Percentiles rank a stretch among this genome's conserved stretches.
Conservation (phyloP, 2,888 invertebrate species). For the Therioaphis trifolii region DNA sequence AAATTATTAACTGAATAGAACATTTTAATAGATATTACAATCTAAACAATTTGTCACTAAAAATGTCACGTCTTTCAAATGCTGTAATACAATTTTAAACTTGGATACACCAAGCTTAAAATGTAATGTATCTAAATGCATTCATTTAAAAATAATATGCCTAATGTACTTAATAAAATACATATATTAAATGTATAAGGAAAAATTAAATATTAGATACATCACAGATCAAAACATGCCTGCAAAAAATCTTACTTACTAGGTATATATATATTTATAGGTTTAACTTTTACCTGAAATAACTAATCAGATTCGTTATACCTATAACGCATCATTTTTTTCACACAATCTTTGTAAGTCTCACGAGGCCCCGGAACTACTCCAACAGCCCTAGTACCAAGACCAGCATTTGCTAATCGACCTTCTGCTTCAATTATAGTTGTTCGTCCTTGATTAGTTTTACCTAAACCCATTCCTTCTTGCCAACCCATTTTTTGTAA, state of each 20-base stretch:
- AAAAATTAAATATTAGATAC: not conserved
- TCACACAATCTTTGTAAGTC: slow-evolving; percentile 89
- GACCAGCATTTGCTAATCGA: slow-evolving; percentile 81
- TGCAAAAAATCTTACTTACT: not conserved
- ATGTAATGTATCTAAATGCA: not conserved
- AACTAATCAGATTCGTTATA: slow-evolving; percentile 74
- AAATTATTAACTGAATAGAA: not conserved
- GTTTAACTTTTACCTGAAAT: slow-evolving; percentile 24
- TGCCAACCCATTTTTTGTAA: slow-evolving; percentile 99
- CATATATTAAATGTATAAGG: not conserved
- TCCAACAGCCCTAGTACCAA: slow-evolving; percentile 84
- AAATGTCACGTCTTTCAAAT: slow-evolving; percentile 26
- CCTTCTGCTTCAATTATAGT: slow-evolving; percentile 86
- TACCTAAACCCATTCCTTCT: slow-evolving; percentile 95
- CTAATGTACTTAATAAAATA: not conserved
- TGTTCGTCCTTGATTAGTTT: slow-evolving; percentile 90
- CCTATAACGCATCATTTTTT: slow-evolving; percentile 88
- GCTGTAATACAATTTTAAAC: slow-evolving; percentile 1
- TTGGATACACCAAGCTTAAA: slow-evolving; percentile 17
- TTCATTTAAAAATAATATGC: not conserved
- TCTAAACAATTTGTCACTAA: not conserved
- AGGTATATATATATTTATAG: not conserved
- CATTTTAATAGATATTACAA: slow-evolving; percentile 14
- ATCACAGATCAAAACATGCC: slow-evolving; percentile 1
- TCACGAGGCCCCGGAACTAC: slow-evolving; percentile 85